Evolutionary conservation across 2,113 vertebrate genomes (phyloP).

Genomic region (Oenanthe melanoleuca): DNA sequence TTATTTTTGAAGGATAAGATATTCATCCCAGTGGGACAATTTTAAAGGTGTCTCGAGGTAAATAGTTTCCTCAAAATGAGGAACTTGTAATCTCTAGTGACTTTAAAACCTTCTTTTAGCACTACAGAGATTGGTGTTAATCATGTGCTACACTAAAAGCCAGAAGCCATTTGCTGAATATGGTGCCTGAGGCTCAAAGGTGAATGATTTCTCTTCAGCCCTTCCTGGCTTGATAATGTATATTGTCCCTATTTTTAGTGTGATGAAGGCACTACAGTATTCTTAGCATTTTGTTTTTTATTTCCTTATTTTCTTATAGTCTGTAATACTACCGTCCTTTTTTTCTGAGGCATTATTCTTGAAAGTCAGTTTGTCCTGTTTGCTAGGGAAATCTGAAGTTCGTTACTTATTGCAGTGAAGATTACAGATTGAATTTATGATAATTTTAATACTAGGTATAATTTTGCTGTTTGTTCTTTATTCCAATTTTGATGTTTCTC

Average conservation of each 20-base stretch:
- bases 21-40: not conserved
- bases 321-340: not conserved
- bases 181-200: not conserved
- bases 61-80: constrained; percentile 4
- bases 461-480: constrained; percentile 15
- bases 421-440: constrained; percentile 17
- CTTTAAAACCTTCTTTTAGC: not conserved
- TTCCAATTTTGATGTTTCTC: not conserved
- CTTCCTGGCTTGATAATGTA: not conserved
- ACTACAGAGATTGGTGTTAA: not conserved
- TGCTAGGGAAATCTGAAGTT: constrained; percentile 2
- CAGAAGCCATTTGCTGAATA: not conserved
- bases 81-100: not conserved
- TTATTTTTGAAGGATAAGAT: not conserved
- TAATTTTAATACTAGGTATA: not conserved
- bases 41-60: constrained; percentile 5
- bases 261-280: not conserved
- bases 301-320: not conserved
- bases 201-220: not conserved
- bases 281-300: not conserved
- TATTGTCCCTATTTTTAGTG: not conserved
- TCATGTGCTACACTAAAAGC: not conserved
- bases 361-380: not conserved
- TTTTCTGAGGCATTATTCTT: not conserved
- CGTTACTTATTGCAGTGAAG: not conserved